Base-by-base conservation (phyloP, 2,797 vertebrate species). In the Lithobates sylvaticus region DNA sequence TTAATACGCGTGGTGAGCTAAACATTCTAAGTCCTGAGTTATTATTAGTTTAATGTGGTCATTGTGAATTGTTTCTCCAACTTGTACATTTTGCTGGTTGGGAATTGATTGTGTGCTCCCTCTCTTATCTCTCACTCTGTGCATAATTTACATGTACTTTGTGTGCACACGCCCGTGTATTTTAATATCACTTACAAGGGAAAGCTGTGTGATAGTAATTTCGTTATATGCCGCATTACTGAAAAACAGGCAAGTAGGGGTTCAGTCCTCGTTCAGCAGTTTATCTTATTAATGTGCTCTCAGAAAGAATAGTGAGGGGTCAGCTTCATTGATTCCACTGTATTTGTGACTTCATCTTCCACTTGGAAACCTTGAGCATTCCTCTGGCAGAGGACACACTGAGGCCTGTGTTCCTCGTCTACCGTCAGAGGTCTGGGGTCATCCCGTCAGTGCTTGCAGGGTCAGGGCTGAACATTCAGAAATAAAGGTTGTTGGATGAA, bases 371-470 rank as follows among this genome's bases (percentile, higher is more conserved):
- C 64, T 86, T 81, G 84, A 34, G 69, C 72, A 76, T 81, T 86
- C 47, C n/a, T 64, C 27, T 58, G 74, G 64, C 64, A 12, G 21
- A 6, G 65, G 65, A 76, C 72, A 86, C 84, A 81, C 78, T 69
- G 47, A 81, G 72, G 64, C 81, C 36, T 81, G 69, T 81, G 78
- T 81, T 86, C 26, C 16, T 65, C 5, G 21, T 74, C 58, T 65
- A 71, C 78, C 65, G 18, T 77, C 84, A 86, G 34, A 76, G 78
- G 47, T 81, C 84, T 27, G 18, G 34, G 65, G 78, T 86, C 67
- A 81, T n/a, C 67, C 70, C 50, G 70, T 70, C 54, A 86, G 39
- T 68, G 39, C 3, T 78, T 21, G 39, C 32, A 36, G 44, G 47
- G 75, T 77, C 65, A 77, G 0, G 36, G 70, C 70, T 61, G 36